Base-by-base conservation (phyloP, 2,888 invertebrate genomes). In the Tachina fera region DNA sequence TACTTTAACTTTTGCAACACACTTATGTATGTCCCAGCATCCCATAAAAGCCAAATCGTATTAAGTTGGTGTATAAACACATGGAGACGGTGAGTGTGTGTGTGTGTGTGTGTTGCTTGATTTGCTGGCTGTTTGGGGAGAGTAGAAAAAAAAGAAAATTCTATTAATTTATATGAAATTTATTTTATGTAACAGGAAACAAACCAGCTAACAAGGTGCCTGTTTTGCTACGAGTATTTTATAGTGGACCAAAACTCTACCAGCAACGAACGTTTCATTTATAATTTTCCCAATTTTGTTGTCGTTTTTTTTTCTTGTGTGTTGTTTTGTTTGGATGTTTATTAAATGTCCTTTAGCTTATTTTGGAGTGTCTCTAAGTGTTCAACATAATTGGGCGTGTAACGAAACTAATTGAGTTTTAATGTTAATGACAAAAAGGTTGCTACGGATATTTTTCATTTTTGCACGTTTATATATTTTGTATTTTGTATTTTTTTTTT, bases 351-450 rank as follows among this genome's bases (percentile, higher is more conserved):
- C 89, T 89, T 70, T 89, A 63, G 71, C 71, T 80, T 13, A 41
- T 63, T 63, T 43, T 67, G 67, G 60, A 81, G 82, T 81, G 77
- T 70, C 58, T 41, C n/a, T 47, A 43, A 72, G 56, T 49, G 49
- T 78, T 39, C 49, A 79, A 77, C 79, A 90, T 91, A 91, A 91
- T 90, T 91, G 91, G 91, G 91, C 91, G 91, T 91, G 91, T 91
- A 92, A 92, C 92, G 91, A 90, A 91, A 91, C 92, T 92, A 92
- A 92, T 92, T 92, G 92, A 92, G 91, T 92, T 92, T 92, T 91
- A 91, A 91, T 92, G 92, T 91, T 89, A 86, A 79, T 87, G 77
- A 86, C 74, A 81, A 81, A 85, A 81, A 60, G 80, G 79, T 80
- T 80, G 56, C 68, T 61, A 13, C 11, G 74, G 60, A 39, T 39